Evolutionary conservation across 2,888 invertebrate genomes (phyloP), one percentile per base, ranked within the genome.

Genomic region (Erynnis tages): DNA sequence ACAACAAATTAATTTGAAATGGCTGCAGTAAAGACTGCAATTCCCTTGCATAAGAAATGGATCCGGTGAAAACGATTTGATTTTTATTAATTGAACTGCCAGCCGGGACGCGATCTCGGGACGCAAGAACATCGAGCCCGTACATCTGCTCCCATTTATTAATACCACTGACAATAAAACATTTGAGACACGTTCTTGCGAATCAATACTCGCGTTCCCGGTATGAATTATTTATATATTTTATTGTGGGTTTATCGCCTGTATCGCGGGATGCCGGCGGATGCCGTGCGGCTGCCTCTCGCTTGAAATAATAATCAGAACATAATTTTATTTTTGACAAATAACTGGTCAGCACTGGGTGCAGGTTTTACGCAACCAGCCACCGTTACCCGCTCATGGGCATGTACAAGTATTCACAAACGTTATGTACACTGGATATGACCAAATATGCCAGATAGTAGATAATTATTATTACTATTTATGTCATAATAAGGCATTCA

Each of bases 151-250:
- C 63, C 77, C 83, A 82, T 85, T 84, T 86, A 87, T 85, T 86
- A 85, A 84, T 82, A 80, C 71, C 69, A 60, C 64, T 66, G 64
- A 66, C 76, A 80, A 84, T 86, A 88, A 86, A 87, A 85, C 84
- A 85, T 87, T 83, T 84, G 78, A 83, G 80, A 87, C 88, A 86
- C 88, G 88, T 88, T 86, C 84, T 86, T 86, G 81, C 71, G 85
- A 84, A 88, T 87, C 87, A 84, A 83, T 85, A 82, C 82, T 73
- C 69, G 69, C 69, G 71, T 74, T 71, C 67, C 59, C 66, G 56
- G 65, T 76, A 86, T 89, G 85, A 88, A 89, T 88, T 83, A 89
- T 89, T 85, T 76, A 89, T 89, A 71, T 80, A 76, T 84, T 86
- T 85, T 87, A 88, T 87, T 88, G 88, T 86, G 75, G 79, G 73